Base-by-base conservation (phyloP, 2,797 vertebrate genomes). In the Gila robusta region DNA sequence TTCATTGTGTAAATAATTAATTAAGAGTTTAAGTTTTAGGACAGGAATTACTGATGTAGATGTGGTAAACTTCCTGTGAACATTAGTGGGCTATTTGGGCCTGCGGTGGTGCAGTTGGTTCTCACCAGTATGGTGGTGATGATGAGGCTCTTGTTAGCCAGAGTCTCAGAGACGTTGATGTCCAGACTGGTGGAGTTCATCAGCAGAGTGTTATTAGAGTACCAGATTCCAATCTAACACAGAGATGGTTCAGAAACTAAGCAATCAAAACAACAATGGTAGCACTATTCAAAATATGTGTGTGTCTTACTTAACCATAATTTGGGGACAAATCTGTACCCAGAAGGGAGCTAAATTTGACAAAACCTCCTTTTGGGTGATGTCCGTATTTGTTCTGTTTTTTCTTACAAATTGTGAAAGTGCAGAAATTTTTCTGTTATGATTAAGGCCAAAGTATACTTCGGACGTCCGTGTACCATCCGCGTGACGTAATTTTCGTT, bases 111-210 rank as follows among this genome's bases (percentile, higher is more conserved):
- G 12, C 11, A 54, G 56, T 9, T 28, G 39, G 85, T 88, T 83
- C 95, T 97, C 95, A 98, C 97, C 96, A 98, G 92, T 73, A 98
- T 98, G 1, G 97, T 98, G 47, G 97, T 98, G 90, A 98, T 94
- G 19, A 97, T 95, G 26, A 98, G 93, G 0, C 97, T 97, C 92
- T 98, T 98, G 94, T 98, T 98, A 62, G 95, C 96, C 86, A 98
- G 85, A 0, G 96, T 97, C 91, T 97, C 96, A 0, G 97, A 97
- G 12, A 95, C 92, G 37, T 97, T 97, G 84, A 97, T 95, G 89
- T 97, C 96, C 93, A 98, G 91, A 3, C 96, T 96, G 2, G 96
- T 97, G 72, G 97, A 95, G 26, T 98, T 97, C 97, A 98, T 98
- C 44, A 95, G 96, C 89, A 98, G 79, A 0, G 97, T 97, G 91